Evolutionary conservation across 1,140 invertebrate species (phyloP), one percentile per base, ranked within the genome.

Genomic region (Macrostomum lignano): DNA sequence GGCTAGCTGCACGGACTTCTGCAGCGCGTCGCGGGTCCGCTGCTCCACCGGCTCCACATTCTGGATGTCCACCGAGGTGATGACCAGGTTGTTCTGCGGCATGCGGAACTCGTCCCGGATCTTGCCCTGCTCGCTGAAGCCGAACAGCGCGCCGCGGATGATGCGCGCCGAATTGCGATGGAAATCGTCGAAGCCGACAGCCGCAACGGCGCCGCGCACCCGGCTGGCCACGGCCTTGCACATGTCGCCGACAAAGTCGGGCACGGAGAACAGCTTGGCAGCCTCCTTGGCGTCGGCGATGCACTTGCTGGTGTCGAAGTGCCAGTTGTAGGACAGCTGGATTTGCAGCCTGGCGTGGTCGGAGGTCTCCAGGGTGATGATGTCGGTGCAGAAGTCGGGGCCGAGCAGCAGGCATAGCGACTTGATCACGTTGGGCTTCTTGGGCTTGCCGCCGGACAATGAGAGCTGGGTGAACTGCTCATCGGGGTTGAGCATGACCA

Each of bases 41-140:
- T 64, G 61, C 42, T 64, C 62, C 1, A 64, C 61, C n/a, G 62
- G 62, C 43, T 64, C 62, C 9, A 64, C 61, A 23, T 56, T 60
- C 41, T 62, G 59, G 37, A 64, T 62, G 42, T 64, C 62, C 34
- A 64, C 55, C 37, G 55, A 59, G 2, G 62, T 64, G 23, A 64
- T 53, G 11, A 53, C 41, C n/a, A 64, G 39, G 36, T 49, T 58
- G 39, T 64, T 64, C 38, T 61, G 56, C 6, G 50, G 46, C 40
- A 64, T 63, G 4, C 35, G 31, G 21, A 64, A 60, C 17, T 40
- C 31, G 19, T 62, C 49, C 17, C 48, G 39, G 7, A 60, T 46
- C 35, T 59, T 58, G 20, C 44, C 42, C 30, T 54, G 55, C 7
- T 57, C 56, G 42, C 62, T 60, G 19, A 57, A 33, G n/a, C 62